A percentile compares a stretch with the other conserved stretches of the same genome.
phyloP scores from a whole-genome alignment of 2,797 vertebrate genomes.

The Gambelia wislizenii region DNA sequence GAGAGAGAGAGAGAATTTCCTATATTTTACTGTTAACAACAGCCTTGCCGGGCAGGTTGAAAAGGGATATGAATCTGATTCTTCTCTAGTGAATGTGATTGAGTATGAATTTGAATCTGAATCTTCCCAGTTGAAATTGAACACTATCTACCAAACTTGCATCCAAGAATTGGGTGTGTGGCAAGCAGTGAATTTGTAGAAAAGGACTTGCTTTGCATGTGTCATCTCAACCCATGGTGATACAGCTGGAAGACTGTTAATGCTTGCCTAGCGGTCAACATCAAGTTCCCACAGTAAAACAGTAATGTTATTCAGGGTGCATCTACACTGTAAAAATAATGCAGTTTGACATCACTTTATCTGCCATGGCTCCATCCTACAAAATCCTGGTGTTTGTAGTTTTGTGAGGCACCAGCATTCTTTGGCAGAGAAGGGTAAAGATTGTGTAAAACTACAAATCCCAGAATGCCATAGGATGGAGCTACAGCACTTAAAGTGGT shows the following conservation, averaged over 20 bases:
- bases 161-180: neutral
- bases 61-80: neutral
- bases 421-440: too few species aligned
- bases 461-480: too few species aligned
- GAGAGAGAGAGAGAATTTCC: too few species aligned
- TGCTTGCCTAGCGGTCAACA: neutral
- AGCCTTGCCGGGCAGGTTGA: neutral
- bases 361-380: too few species aligned
- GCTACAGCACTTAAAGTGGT: too few species aligned
- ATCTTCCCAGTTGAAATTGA: neutral
- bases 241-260: neutral
- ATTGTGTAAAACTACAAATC: too few species aligned
- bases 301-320: neutral
- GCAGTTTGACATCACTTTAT: too few species aligned
- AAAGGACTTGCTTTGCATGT: neutral
- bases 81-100: neutral
- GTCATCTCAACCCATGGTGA: neutral
- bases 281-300: neutral
- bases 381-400: too few species aligned
- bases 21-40: neutral
- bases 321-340: too few species aligned
- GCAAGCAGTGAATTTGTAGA: neutral
- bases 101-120: neutral
- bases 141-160: neutral
- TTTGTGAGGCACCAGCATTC: too few species aligned